Percentiles rank a stretch among this genome's conserved stretches.
Conservation (phyloP, 2,888 invertebrate species). For the Dermolepida albohirtum region DNA sequence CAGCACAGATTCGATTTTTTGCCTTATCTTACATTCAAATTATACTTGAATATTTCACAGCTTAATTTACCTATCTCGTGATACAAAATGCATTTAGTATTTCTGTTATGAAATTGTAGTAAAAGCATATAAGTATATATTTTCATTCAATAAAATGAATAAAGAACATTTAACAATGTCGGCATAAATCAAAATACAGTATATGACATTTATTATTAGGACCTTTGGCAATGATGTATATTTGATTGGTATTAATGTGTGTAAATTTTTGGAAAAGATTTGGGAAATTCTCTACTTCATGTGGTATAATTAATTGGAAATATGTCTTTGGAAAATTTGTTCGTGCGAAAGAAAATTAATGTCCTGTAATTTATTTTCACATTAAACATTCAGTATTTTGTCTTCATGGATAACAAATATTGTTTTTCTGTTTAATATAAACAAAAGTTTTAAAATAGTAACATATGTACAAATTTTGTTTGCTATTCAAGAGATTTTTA, state of each 20-base stretch:
- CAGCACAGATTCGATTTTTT: background rate
- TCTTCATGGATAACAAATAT: conserved; percentile 6
- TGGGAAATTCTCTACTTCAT: background rate
- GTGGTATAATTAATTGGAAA: background rate
- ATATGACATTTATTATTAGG: no score
- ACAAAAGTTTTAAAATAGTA: conserved; percentile 2
- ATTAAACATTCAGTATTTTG: background rate
- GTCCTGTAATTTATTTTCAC: background rate
- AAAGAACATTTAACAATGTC: no score
- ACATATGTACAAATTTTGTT: background rate
- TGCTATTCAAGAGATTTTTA: no score
- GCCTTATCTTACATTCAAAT: background rate
- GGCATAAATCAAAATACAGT: no score
- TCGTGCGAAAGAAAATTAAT: background rate
- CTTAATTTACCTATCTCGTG: background rate
- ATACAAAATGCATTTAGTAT: background rate
- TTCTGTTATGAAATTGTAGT: no score
- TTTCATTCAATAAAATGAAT: no score
- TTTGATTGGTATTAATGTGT: conserved; percentile 1
- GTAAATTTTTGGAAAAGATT: background rate
- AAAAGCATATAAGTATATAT: no score
- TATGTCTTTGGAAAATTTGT: background rate
- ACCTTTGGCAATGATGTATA: background rate
- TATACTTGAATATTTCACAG: conserved; percentile 4
- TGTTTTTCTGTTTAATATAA: background rate